phyloP scores from a whole-genome alignment of 2,888 invertebrate genomes.

The Reticulitermes lucifugus region DNA sequence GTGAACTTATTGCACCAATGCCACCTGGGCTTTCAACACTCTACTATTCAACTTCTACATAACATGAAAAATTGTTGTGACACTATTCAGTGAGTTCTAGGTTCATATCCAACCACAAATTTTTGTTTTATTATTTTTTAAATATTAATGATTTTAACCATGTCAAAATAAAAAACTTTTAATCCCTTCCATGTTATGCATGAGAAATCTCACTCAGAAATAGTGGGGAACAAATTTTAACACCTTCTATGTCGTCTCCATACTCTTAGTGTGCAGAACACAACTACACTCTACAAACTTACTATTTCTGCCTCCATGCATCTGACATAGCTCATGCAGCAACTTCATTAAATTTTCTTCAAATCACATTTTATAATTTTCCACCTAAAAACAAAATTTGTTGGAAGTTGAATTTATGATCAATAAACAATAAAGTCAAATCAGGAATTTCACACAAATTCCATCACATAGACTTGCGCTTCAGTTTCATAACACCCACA shows the following conservation, averaged over 20 bases:
- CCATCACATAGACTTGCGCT: not conserved
- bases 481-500: not conserved
- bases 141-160: not conserved
- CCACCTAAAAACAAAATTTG: too few species aligned
- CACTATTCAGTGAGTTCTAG: not conserved
- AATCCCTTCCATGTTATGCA: too few species aligned
- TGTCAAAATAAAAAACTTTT: not conserved
- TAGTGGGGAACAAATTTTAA: too few species aligned
- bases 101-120: not conserved
- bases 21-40: not conserved
- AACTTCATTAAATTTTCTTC: too few species aligned
- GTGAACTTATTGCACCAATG: slow-evolving; percentile 22
- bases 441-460: not conserved
- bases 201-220: too few species aligned
- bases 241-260: too few species aligned
- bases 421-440: not conserved
- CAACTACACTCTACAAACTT: too few species aligned
- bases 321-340: not conserved
- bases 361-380: too few species aligned
- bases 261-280: too few species aligned
- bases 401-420: too few species aligned
- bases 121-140: not conserved
- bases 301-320: too few species aligned
- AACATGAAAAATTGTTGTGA: not conserved
- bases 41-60: not conserved